These are phyloP conservation scores for Pachliopta kotzebuea DNA, from an alignment of 2,888 invertebrate genomes.

Conservation along the genomic window DNA sequence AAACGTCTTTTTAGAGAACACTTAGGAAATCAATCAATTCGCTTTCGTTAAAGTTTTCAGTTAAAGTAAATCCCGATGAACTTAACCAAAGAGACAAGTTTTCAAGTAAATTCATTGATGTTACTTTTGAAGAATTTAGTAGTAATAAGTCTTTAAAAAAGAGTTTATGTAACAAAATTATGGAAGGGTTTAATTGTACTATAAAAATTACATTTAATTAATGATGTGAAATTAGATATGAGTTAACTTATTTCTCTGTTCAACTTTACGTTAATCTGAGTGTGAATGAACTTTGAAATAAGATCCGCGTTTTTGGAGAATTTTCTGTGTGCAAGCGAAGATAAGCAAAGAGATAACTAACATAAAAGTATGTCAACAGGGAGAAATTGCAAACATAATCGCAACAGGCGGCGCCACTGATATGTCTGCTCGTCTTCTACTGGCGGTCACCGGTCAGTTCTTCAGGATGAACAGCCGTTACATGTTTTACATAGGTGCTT, in stretches of 20 bases:
- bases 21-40: slow-evolving; percentile 3
- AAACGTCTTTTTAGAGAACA: not conserved
- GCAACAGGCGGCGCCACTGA: slow-evolving; percentile 82
- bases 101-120: not conserved
- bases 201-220: too few relatives aligned
- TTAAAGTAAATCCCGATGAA: not conserved
- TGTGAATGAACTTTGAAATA: too few relatives aligned
- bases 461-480: slow-evolving; percentile 79
- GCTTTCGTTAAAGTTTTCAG: not conserved
- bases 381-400: slow-evolving; percentile 80
- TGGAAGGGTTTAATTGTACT: too few relatives aligned
- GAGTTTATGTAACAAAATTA: too few relatives aligned
- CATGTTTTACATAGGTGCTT: slow-evolving; percentile 79
- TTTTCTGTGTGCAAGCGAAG: too few relatives aligned
- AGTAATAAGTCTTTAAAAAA: too few relatives aligned
- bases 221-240: too few relatives aligned
- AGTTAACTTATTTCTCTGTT: too few relatives aligned
- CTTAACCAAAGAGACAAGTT: not conserved
- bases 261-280: too few relatives aligned
- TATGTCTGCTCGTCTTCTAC: slow-evolving; percentile 78
- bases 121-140: not conserved
- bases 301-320: too few relatives aligned
- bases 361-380: slow-evolving; percentile 40
- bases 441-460: slow-evolving; percentile 80
- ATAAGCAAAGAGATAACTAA: not conserved